Evolutionary conservation across 2,797 vertebrate genomes (phyloP).

Genomic region (Arnoldichthys spilopterus): DNA sequence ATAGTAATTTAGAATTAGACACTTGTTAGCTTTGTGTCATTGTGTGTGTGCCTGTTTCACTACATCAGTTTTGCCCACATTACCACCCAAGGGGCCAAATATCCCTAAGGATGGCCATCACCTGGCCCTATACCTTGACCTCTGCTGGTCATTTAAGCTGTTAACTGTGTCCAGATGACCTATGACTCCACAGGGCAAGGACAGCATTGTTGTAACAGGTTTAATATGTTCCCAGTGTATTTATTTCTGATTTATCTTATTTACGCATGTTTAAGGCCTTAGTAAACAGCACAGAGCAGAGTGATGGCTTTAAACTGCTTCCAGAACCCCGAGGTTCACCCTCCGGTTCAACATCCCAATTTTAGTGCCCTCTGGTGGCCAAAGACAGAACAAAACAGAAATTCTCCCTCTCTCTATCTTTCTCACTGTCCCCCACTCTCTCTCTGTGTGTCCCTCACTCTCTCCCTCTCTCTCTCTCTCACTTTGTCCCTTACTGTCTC

Average conservation of each 20-base stretch:
- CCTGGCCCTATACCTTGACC: conserved; percentile 38
- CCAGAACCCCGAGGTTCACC: too few species aligned
- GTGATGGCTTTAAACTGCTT: background rate
- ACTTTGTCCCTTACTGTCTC: too few species aligned
- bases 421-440: too few species aligned
- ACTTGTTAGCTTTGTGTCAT: too few species aligned
- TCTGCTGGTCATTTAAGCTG: conserved; percentile 28
- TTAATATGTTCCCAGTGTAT: conserved; percentile 23
- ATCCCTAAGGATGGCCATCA: conserved; percentile 5
- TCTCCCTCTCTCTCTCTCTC: too few species aligned
- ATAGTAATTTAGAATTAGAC: too few species aligned
- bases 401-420: too few species aligned
- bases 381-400: background rate
- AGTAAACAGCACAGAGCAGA: background rate
- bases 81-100: background rate
- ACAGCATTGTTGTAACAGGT: conserved; percentile 15
- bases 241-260: conserved; percentile 19
- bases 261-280: background rate
- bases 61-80: background rate
- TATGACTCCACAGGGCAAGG: conserved; percentile 20
- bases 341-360: background rate
- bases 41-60: background rate
- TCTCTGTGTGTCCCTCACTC: too few species aligned
- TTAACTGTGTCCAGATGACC: conserved; percentile 29
- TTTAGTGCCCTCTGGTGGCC: conserved; percentile 27